phyloP scores from a whole-genome alignment of 1,140 invertebrate species.

The Drosophila novamexicana region DNA sequence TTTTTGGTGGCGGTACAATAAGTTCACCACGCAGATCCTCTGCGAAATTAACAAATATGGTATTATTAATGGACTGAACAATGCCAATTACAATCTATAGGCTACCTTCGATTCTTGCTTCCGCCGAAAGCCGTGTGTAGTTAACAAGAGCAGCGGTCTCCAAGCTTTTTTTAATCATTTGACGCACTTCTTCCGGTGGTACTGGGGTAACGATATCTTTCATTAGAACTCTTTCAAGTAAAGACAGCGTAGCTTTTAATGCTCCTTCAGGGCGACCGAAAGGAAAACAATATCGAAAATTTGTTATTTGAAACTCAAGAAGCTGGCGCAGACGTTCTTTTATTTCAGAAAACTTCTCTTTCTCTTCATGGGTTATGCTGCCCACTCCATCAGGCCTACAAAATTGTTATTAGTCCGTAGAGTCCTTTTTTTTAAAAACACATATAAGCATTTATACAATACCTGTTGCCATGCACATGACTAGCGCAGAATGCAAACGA shows the following conservation, averaged over 20 bases:
- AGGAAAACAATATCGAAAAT: conserved; percentile 99
- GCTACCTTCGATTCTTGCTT: conserved; percentile 98
- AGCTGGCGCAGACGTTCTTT: conserved; percentile 97
- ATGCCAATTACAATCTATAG: neutral
- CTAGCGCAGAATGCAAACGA: conserved; percentile 99
- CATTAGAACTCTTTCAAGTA: conserved; percentile 98
- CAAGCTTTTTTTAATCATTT: conserved; percentile 97
- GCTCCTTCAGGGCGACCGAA: conserved; percentile 99
- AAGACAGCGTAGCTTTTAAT: conserved; percentile 97
- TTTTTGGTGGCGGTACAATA: conserved; percentile 92
- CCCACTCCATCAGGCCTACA: conserved; percentile 98
- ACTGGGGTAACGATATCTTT: conserved; percentile 99
- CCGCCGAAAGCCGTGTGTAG: conserved; percentile 97
- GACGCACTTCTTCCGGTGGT: conserved; percentile 97
- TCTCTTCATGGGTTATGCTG: conserved; percentile 98
- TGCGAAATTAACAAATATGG: conserved; percentile 70
- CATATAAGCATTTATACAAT: conserved; percentile 1
- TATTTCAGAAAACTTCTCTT: conserved; percentile 98
- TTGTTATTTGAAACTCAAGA: conserved; percentile 99
- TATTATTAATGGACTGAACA: neutral
- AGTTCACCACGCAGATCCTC: conserved; percentile 93
- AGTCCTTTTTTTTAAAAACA: too few relatives aligned
- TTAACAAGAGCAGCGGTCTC: conserved; percentile 99
- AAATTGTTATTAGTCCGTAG: neutral
- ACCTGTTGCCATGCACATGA: conserved; percentile 97